Conservation (phyloP, 2,113 vertebrate species). For the Scophthalmus maximus region DNA sequence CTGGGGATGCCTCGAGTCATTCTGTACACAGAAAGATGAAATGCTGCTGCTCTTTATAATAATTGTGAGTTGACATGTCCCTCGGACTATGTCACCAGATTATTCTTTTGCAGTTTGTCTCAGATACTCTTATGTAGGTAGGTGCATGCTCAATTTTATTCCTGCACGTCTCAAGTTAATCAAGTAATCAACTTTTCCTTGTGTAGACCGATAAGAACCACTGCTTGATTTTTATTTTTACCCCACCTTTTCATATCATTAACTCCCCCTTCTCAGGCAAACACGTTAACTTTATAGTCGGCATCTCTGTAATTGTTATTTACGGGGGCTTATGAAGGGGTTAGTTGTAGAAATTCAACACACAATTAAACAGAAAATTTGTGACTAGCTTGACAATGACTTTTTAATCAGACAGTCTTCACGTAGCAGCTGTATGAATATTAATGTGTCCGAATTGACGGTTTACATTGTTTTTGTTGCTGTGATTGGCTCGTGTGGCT, state of each 20-base stretch:
- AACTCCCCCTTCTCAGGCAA: slow-evolving; percentile 14
- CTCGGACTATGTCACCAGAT: slow-evolving; percentile 52
- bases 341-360: slow-evolving; percentile 30
- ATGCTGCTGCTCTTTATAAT: slow-evolving; percentile 73
- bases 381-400: slow-evolving; percentile 31
- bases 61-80: slow-evolving; percentile 49
- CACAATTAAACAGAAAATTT: slow-evolving; percentile 22
- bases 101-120: slow-evolving; percentile 45
- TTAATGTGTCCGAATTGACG: slow-evolving; percentile 33
- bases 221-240: slow-evolving; percentile 33
- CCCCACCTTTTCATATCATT: slow-evolving; percentile 38
- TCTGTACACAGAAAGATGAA: slow-evolving; percentile 42
- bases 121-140: slow-evolving; percentile 53
- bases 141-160: slow-evolving; percentile 75
- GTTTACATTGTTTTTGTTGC: slow-evolving; percentile 66
- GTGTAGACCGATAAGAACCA: slow-evolving; percentile 34
- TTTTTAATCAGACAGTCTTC: slow-evolving; percentile 16
- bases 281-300: slow-evolving; percentile 5
- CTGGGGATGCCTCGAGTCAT: slow-evolving; percentile 10
- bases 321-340: slow-evolving; percentile 38
- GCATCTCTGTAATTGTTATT: slow-evolving; percentile 31
- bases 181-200: slow-evolving; percentile 44
- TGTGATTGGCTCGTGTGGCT: slow-evolving; percentile 73
- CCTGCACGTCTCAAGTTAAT: slow-evolving; percentile 66
- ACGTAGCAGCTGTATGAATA: slow-evolving; percentile 15